Evolutionary conservation across 2,888 invertebrate genomes (phyloP).

Genomic region (Craniophora ligustri): DNA sequence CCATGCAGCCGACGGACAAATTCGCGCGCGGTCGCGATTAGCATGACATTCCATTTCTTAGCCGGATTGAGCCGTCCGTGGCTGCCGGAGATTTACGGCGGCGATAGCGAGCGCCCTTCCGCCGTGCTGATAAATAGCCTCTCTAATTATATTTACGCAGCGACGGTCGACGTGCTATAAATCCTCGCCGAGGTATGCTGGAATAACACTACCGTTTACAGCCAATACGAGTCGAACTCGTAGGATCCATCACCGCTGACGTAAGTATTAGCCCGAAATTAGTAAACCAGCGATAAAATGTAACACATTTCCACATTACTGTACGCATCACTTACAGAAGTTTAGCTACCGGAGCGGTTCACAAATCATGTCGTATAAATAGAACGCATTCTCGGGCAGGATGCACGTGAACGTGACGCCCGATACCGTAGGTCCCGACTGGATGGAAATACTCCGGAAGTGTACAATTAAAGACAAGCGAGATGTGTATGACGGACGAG

Average conservation of each 20-base stretch:
- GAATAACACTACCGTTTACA: constrained; percentile 78
- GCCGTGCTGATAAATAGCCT: constrained; percentile 85
- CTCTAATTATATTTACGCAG: constrained; percentile 88
- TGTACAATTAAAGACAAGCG: constrained; percentile 73
- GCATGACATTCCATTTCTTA: constrained; percentile 74
- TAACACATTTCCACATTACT: constrained; percentile 65
- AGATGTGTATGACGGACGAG: constrained; percentile 67
- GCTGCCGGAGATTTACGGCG: constrained; percentile 79
- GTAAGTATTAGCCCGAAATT: constrained; percentile 73
- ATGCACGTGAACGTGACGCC: constrained; percentile 73
- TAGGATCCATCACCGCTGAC: constrained; percentile 73
- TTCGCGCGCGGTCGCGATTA: constrained; percentile 61
- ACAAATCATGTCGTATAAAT: constrained; percentile 55
- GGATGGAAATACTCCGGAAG: constrained; percentile 81
- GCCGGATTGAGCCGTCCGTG: constrained; percentile 84
- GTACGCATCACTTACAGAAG: constrained; percentile 44
- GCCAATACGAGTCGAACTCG: constrained; percentile 67
- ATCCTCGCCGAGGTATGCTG: constrained; percentile 77
- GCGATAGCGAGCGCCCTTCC: constrained; percentile 85
- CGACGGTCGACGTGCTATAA: constrained; percentile 83
- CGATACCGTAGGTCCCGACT: constrained; percentile 72
- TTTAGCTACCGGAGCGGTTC: constrained; percentile 43
- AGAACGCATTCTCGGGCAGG: constrained; percentile 63
- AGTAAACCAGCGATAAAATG: constrained; percentile 70
- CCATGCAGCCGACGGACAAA: constrained; percentile 61